Evolutionary conservation across 2,113 vertebrate genomes (phyloP).

Genomic region (Himantopus leucocephalus): DNA sequence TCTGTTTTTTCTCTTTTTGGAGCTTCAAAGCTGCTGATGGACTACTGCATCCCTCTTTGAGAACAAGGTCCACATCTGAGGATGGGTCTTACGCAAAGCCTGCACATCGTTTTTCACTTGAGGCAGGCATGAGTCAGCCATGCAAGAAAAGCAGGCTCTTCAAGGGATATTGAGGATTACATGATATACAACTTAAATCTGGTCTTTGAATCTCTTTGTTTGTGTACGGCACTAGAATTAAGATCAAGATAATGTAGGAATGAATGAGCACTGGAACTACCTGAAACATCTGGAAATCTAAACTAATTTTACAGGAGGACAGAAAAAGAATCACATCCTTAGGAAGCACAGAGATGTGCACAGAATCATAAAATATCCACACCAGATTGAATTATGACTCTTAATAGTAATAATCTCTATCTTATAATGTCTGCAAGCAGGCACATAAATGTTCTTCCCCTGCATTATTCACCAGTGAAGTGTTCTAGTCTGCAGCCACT

Average conservation of each 20-base stretch:
- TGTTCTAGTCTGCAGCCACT: not conserved
- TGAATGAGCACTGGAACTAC: constrained; percentile 2
- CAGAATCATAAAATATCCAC: not conserved
- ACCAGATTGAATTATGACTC: not conserved
- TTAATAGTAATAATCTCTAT: not conserved
- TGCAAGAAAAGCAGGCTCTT: constrained; percentile 22
- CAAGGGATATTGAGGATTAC: constrained; percentile 3
- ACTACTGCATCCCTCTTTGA: not conserved
- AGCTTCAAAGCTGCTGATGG: not conserved
- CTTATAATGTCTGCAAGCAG: not conserved
- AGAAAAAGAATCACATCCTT: not conserved
- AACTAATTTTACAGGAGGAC: not conserved
- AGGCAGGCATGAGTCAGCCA: constrained; percentile 15
- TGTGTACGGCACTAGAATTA: not conserved
- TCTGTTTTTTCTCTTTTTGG: not conserved
- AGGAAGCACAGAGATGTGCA: not conserved
- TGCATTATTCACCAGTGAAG: not conserved
- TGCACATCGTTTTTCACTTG: not conserved
- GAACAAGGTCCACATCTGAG: not conserved
- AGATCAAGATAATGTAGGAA: constrained; percentile 26
- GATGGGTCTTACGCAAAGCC: not conserved
- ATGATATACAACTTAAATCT: constrained; percentile 7
- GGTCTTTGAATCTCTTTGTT: constrained; percentile 2
- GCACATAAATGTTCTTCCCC: not conserved
- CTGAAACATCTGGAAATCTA: not conserved